phyloP scores from a whole-genome alignment of 2,797 vertebrate genomes.

The Pempheris klunzingeri region DNA sequence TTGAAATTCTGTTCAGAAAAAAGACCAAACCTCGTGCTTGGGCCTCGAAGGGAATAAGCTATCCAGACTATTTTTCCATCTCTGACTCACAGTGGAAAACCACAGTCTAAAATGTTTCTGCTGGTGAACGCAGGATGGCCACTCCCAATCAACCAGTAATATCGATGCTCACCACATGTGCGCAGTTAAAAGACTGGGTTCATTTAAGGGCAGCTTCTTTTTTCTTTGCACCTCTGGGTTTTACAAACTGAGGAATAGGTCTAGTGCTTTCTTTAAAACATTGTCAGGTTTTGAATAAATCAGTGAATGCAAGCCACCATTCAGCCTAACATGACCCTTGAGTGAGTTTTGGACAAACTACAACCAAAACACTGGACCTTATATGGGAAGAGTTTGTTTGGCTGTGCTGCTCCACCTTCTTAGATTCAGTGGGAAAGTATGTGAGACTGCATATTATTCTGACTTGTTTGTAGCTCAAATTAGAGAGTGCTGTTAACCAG shows the following conservation, averaged over 20 bases:
- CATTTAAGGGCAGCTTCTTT: slow-evolving; percentile 44
- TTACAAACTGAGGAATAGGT: background rate
- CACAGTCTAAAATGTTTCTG: slow-evolving; percentile 43
- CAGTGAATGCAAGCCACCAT: background rate
- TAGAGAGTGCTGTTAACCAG: slow-evolving; percentile 7
- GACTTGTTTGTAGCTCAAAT: slow-evolving; percentile 12
- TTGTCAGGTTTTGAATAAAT: background rate
- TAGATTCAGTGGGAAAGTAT: slow-evolving; percentile 49
- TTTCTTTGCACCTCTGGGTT: background rate
- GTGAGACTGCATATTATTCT: background rate
- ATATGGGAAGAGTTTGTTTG: slow-evolving; percentile 34
- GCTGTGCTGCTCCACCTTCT: slow-evolving; percentile 19
- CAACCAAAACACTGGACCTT: slow-evolving; percentile 34
- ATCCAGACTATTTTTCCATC: slow-evolving; percentile 55
- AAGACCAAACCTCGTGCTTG: background rate
- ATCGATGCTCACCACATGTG: slow-evolving; percentile 60
- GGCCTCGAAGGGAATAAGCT: slow-evolving; percentile 20
- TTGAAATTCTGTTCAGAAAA: background rate
- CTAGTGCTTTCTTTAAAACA: background rate
- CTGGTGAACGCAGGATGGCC: slow-evolving; percentile 47
- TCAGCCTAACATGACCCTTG: background rate
- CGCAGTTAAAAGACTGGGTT: slow-evolving; percentile 7
- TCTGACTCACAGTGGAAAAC: slow-evolving; percentile 78
- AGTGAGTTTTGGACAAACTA: slow-evolving; percentile 38
- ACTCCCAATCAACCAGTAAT: slow-evolving; percentile 45